phyloP scores from a whole-genome alignment of 2,888 invertebrate species.

The Strigamia maritima region DNA sequence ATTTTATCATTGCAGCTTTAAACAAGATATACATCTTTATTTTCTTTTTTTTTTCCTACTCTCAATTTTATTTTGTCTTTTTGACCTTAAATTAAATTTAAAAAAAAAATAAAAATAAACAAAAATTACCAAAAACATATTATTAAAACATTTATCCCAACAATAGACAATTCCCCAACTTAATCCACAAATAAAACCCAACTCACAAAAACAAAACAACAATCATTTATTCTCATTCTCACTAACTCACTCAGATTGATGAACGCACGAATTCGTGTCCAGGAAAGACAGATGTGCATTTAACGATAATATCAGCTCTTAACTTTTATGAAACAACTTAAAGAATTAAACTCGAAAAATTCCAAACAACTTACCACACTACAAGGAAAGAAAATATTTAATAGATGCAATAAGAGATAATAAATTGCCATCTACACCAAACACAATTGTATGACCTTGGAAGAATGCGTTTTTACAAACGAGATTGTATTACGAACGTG shows the following conservation, averaged over 20 bases:
- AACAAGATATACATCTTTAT: too few relatives aligned
- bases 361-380: not conserved
- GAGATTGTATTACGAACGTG: too few relatives aligned
- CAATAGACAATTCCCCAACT: too few relatives aligned
- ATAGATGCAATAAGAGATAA: not conserved
- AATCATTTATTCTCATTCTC: not conserved
- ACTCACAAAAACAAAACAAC: not conserved
- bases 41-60: too few relatives aligned
- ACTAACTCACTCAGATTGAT: not conserved
- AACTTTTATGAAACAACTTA: not conserved
- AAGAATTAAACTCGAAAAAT: not conserved
- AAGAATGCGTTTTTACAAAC: not conserved
- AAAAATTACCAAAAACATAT: too few relatives aligned
- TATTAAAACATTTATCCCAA: too few relatives aligned
- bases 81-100: too few relatives aligned
- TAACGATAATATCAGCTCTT: not conserved
- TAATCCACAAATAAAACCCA: not conserved
- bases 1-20: too few relatives aligned
- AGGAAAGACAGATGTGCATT: not conserved
- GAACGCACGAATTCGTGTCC: conserved; percentile 4
- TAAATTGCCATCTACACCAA: not conserved
- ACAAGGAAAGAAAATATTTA: not conserved
- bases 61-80: too few relatives aligned
- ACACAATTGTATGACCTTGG: not conserved
- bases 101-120: too few relatives aligned